These are phyloP conservation scores for Oscheius sp. DNA, from an alignment of 2,888 invertebrate genomes.

Conservation along the genomic window DNA sequence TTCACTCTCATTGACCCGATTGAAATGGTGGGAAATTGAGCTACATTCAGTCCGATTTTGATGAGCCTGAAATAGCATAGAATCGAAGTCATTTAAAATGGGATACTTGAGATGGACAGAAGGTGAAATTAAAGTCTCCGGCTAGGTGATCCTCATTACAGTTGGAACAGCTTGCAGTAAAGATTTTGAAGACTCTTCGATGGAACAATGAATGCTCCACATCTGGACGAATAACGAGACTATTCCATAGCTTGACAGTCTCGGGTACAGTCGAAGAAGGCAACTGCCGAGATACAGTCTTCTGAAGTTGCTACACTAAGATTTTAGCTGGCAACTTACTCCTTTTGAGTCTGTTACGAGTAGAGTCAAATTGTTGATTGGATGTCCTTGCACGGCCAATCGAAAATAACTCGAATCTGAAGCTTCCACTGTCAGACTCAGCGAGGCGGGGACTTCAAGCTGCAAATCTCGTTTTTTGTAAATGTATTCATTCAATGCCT, in stretches of 20 bases:
- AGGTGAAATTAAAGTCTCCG: slow-evolving; percentile 18
- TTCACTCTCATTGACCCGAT: background rate
- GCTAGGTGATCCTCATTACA: slow-evolving; percentile 20
- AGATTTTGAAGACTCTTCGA: slow-evolving; percentile 17
- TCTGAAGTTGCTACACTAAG: background rate
- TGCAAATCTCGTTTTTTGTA: slow-evolving; percentile 1
- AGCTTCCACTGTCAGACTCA: background rate
- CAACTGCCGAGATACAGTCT: background rate
- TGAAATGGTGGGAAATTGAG: background rate
- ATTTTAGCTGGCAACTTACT: background rate
- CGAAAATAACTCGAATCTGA: background rate
- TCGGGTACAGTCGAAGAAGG: background rate
- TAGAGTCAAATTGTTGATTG: slow-evolving; percentile 1
- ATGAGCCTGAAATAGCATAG: no score
- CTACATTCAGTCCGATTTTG: slow-evolving; percentile 4
- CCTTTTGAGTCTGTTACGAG: background rate
- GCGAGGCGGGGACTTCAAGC: background rate
- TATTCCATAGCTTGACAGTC: background rate
- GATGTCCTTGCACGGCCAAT: slow-evolving; percentile 8
- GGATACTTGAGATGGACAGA: background rate
- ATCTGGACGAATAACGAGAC: slow-evolving; percentile 15
- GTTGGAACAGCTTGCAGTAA: slow-evolving; percentile 3
- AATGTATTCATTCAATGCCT: background rate
- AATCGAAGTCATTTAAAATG: background rate
- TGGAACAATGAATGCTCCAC: slow-evolving; percentile 25